Evolutionary conservation across 2,113 vertebrate species (phyloP).

Genomic region (Heterochromis multidens): DNA sequence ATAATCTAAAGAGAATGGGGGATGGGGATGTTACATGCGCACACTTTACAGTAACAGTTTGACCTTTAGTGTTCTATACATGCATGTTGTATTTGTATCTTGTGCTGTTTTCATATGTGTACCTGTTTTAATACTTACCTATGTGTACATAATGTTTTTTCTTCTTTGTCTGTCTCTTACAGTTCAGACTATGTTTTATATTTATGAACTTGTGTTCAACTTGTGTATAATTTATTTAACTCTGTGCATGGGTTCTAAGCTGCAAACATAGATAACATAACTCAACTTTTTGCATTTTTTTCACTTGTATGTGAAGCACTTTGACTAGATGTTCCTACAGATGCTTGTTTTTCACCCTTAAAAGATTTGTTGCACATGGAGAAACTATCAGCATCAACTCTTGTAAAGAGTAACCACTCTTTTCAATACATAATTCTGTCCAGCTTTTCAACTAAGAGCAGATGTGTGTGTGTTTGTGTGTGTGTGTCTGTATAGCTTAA

Average conservation of each 20-base stretch:
- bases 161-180: neutral
- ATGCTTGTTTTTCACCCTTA: neutral
- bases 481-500: too few species aligned
- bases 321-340: neutral
- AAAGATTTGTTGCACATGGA: neutral
- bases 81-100: neutral
- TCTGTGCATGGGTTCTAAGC: neutral
- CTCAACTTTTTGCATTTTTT: too few species aligned
- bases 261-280: neutral
- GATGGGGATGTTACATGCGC: too few species aligned
- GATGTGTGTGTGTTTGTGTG: neutral
- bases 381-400: neutral
- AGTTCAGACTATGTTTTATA: neutral
- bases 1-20: too few species aligned
- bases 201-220: neutral
- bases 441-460: neutral
- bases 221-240: neutral
- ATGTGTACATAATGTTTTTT: neutral
- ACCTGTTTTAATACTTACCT: neutral
- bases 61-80: neutral
- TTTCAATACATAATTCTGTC: neutral
- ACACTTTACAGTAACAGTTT: neutral
- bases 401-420: neutral
- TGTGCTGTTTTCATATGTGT: neutral
- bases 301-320: neutral